phyloP scores from a whole-genome alignment of 2,797 vertebrate species.

The Odontamblyopus lacepedii region DNA sequence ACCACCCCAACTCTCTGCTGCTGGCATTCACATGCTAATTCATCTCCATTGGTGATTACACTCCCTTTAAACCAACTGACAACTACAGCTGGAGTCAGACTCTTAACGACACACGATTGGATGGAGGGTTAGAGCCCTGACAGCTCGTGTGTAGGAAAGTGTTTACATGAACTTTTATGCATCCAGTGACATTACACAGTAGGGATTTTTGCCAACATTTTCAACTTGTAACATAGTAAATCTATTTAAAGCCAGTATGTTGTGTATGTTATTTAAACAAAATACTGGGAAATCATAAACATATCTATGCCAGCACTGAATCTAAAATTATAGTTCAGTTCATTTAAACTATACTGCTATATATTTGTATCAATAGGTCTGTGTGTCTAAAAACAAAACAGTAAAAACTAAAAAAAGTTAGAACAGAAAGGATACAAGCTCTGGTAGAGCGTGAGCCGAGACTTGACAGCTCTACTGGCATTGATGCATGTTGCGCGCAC shows the following conservation, averaged over 20 bases:
- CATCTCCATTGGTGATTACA: constrained; percentile 92
- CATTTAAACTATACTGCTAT: background rate
- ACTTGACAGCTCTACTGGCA: constrained; percentile 97
- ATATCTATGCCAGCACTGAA: background rate
- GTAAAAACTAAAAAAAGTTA: constrained; percentile 28
- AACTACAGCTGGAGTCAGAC: constrained; percentile 92
- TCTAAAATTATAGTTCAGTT: background rate
- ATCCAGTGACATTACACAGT: constrained; percentile 60
- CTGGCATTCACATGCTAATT: constrained; percentile 96
- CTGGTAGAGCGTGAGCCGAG: constrained; percentile 95
- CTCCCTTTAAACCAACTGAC: constrained; percentile 91
- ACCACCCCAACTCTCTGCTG: constrained; percentile 77
- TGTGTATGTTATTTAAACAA: constrained; percentile 7
- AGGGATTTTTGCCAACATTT: constrained; percentile 45
- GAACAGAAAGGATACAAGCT: constrained; percentile 95
- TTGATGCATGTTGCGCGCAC: constrained; percentile 97
- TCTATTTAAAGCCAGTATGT: constrained; percentile 3
- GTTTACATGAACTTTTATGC: constrained; percentile 36
- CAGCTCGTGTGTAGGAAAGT: constrained; percentile 15
- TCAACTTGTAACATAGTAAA: constrained; percentile 58
- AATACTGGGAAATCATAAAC: constrained; percentile 29
- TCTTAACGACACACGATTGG: constrained; percentile 78
- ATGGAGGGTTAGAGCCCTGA: constrained; percentile 56
- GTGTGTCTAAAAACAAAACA: background rate
- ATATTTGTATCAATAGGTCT: background rate